phyloP scores from a whole-genome alignment of 1,140 invertebrate species.

The Acromyrmex echinatior region DNA sequence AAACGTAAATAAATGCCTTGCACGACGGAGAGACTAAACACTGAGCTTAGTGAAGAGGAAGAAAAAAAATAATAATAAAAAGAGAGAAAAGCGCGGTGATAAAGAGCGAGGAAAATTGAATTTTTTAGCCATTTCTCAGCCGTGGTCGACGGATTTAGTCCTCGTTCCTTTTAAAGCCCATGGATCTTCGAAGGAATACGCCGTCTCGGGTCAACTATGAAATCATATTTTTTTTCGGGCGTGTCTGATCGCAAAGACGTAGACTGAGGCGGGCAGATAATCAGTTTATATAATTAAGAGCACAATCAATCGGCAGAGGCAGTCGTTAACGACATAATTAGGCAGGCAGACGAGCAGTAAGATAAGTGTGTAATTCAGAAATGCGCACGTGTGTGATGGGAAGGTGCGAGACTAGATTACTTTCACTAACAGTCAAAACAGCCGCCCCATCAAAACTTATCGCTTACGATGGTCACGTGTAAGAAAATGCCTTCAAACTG shows the following conservation, averaged over 20 bases:
- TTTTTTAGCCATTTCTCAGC: constrained; percentile 8
- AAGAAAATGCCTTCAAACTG: constrained; percentile 10
- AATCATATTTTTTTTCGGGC: constrained; percentile 44
- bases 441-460: constrained; percentile 9
- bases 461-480: constrained; percentile 11
- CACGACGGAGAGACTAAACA: not conserved
- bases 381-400: constrained; percentile 27
- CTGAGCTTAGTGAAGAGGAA: not conserved
- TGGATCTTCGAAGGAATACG: constrained; percentile 11
- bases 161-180: not conserved
- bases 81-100: constrained; percentile 1
- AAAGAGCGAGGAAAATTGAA: constrained; percentile 18
- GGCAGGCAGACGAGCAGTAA: constrained; percentile 69
- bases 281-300: constrained; percentile 58
- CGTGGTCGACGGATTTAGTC: not conserved
- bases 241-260: constrained; percentile 69
- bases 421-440: constrained; percentile 44
- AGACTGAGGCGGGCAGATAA: constrained; percentile 48
- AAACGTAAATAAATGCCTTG: not conserved
- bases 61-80: constrained; percentile 10
- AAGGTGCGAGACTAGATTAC: constrained; percentile 47
- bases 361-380: constrained; percentile 11
- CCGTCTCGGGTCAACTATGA: constrained; percentile 19
- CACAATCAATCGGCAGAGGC: constrained; percentile 54
- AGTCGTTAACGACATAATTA: constrained; percentile 52